These are phyloP conservation scores for Mesorhabditis spiculigera DNA, from an alignment of 2,888 invertebrate species.

Conservation along the genomic window DNA sequence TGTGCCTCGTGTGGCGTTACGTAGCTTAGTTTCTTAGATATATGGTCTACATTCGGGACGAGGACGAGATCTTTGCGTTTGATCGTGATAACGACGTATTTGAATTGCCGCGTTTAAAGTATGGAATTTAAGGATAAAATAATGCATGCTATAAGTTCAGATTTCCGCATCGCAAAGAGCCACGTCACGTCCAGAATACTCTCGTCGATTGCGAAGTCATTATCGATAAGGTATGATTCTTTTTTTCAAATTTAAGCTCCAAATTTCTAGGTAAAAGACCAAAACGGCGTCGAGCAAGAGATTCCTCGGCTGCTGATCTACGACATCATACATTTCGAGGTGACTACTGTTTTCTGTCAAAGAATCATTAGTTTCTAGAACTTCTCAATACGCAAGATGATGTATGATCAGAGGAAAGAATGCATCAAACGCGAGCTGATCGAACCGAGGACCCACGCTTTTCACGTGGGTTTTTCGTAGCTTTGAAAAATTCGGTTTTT, in stretches of 20 bases:
- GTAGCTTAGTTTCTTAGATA: constrained; percentile 68
- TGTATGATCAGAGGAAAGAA: constrained; percentile 75
- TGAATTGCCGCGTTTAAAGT: not conserved
- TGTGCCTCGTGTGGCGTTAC: constrained; percentile 52
- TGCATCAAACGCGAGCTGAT: constrained; percentile 71
- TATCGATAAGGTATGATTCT: constrained; percentile 40
- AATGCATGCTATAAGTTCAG: too few relatives aligned
- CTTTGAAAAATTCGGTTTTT: not conserved
- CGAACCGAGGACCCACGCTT: constrained; percentile 71
- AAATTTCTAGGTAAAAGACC: constrained; percentile 11
- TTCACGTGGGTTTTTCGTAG: constrained; percentile 63
- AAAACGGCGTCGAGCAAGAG: constrained; percentile 79
- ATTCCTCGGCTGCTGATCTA: constrained; percentile 91
- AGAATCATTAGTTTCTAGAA: constrained; percentile 60
- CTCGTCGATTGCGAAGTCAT: constrained; percentile 55
- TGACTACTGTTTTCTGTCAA: constrained; percentile 32
- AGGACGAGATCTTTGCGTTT: constrained; percentile 82
- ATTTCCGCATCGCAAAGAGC: too few relatives aligned
- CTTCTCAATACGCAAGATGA: constrained; percentile 72
- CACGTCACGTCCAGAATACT: constrained; percentile 30
- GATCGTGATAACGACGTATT: constrained; percentile 90
- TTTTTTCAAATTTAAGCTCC: not conserved
- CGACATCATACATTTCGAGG: constrained; percentile 81
- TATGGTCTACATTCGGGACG: constrained; percentile 88
- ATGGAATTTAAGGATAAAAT: not conserved